Conservation (phyloP, 2,113 vertebrate species). For the Xenotilapia longispinis region DNA sequence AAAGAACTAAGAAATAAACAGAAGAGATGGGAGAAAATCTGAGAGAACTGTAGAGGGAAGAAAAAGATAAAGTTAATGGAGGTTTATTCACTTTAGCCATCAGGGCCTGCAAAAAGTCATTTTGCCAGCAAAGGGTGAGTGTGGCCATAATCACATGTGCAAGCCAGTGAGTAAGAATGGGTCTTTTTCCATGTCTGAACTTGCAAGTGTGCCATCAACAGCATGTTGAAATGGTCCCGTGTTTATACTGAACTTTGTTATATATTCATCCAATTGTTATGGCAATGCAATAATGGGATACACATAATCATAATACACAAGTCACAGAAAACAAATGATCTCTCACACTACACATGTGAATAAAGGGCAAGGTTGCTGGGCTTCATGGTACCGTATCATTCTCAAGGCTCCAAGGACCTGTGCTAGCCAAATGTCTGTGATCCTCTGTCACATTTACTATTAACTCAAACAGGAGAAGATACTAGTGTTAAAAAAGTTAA, state of each 20-base stretch:
- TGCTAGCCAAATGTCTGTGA: neutral
- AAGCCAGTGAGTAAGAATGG: neutral
- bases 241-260: neutral
- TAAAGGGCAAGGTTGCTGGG: neutral
- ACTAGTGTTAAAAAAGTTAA: neutral
- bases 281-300: neutral
- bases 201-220: slow-evolving; percentile 3
- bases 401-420: neutral
- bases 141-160: neutral
- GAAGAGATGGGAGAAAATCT: neutral
- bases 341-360: neutral
- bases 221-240: neutral
- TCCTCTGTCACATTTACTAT: neutral
- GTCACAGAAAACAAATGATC: neutral
- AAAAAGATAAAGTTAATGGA: slow-evolving; percentile 31
- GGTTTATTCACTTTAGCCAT: slow-evolving; percentile 44
- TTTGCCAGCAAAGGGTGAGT: slow-evolving; percentile 9
- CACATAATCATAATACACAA: neutral
- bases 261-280: neutral
- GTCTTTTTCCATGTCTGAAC: neutral
- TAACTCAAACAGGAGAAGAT: neutral
- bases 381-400: neutral
- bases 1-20: slow-evolving; percentile 4
- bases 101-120: slow-evolving; percentile 42
- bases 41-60: neutral